Conservation (phyloP, 2,888 invertebrate genomes). For the Agrotis segetum region DNA sequence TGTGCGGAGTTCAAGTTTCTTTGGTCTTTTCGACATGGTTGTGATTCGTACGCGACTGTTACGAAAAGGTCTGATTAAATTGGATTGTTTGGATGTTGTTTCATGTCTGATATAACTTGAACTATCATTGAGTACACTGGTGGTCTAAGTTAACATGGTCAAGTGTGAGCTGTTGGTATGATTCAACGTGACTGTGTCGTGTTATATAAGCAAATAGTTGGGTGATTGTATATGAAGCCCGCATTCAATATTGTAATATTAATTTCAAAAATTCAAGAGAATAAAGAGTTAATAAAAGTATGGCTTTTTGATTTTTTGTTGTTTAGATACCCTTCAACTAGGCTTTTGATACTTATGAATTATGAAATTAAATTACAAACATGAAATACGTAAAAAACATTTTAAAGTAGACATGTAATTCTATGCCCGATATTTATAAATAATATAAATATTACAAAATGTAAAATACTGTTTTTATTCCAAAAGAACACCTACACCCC, state of each 20-base stretch:
- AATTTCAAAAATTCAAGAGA: conserved; percentile 91
- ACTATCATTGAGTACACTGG: conserved; percentile 56
- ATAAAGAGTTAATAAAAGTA: conserved; percentile 90
- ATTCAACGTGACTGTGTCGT: conserved; percentile 88
- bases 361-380: conserved; percentile 61
- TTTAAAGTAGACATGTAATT: conserved; percentile 57
- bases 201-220: conserved; percentile 90
- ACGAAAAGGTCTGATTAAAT: conserved; percentile 50
- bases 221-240: conserved; percentile 90
- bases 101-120: conserved; percentile 50
- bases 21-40: conserved; percentile 62
- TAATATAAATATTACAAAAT: conserved; percentile 51
- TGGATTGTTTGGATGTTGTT: conserved; percentile 39
- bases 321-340: conserved; percentile 32
- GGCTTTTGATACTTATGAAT: conserved; percentile 53
- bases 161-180: conserved; percentile 75
- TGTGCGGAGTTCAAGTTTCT: conserved; percentile 57
- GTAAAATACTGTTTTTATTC: conserved; percentile 36
- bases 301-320: conserved; percentile 71
- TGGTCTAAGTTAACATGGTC: conserved; percentile 71
- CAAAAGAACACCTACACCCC: background rate
- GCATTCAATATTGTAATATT: conserved; percentile 91
- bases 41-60: conserved; percentile 63
- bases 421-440: conserved; percentile 59
- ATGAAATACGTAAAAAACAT: conserved; percentile 59